phyloP scores from a whole-genome alignment of 2,888 invertebrate species.

The Cephus sareptanus region DNA sequence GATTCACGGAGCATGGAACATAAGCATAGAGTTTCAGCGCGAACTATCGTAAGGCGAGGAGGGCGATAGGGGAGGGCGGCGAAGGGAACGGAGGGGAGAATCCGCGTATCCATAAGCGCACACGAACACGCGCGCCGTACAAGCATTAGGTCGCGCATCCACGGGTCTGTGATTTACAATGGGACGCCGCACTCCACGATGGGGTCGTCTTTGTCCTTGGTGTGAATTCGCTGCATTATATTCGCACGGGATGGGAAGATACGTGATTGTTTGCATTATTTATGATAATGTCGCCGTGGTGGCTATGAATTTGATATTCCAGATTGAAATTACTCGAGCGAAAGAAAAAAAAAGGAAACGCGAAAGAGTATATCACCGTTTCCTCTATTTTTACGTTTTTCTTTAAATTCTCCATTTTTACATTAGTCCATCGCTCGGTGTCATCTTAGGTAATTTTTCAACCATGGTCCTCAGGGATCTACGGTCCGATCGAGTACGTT shows the following conservation, averaged over 20 bases:
- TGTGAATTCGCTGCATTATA: conserved; percentile 42
- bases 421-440: neutral
- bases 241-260: conserved; percentile 26
- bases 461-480: neutral
- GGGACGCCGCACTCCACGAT: conserved; percentile 27
- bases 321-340: neutral
- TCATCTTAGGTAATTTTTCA: neutral
- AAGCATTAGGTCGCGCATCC: conserved; percentile 38
- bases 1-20: conserved; percentile 33
- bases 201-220: conserved; percentile 54
- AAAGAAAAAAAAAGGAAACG: neutral
- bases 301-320: conserved; percentile 23
- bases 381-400: neutral
- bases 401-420: neutral
- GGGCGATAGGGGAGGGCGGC: neutral
- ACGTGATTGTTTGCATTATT: conserved; percentile 59
- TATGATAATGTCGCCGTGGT: conserved; percentile 46
- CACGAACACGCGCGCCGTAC: conserved; percentile 20
- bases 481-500: neutral
- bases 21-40: conserved; percentile 35
- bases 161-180: conserved; percentile 42
- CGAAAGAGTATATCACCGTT: neutral
- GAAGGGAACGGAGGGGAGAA: neutral
- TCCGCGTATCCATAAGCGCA: conserved; percentile 2
- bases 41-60: conserved; percentile 4